phyloP scores from a whole-genome alignment of 2,797 vertebrate species.

The Pelodytes ibericus region DNA sequence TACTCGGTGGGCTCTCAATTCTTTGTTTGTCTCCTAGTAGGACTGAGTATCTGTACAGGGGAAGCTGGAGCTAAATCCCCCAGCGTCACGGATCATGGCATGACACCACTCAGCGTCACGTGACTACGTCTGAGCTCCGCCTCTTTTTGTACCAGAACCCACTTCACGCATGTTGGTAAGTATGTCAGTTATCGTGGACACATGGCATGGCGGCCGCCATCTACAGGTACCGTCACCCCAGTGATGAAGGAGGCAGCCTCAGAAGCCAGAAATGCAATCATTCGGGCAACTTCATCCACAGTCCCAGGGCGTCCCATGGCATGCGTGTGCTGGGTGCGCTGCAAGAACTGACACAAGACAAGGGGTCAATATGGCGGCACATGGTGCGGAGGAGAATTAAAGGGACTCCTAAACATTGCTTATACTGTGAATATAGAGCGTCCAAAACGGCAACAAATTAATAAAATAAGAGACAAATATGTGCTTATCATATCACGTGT shows the following conservation, averaged over 20 bases:
- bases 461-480: too few relatives aligned
- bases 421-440: too few relatives aligned
- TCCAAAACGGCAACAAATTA: too few relatives aligned
- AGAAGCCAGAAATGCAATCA: constrained; percentile 82
- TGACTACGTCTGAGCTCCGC: neutral
- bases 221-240: constrained; percentile 78
- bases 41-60: too few relatives aligned
- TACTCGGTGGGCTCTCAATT: too few relatives aligned
- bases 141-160: neutral
- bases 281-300: constrained; percentile 80
- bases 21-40: too few relatives aligned
- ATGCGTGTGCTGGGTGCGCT: constrained; percentile 75
- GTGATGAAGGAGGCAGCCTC: constrained; percentile 82
- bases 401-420: too few relatives aligned
- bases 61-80: too few relatives aligned
- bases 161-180: neutral
- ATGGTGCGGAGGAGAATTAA: too few relatives aligned
- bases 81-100: neutral
- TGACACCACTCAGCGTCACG: neutral
- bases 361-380: neutral
- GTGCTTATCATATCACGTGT: too few relatives aligned
- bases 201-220: constrained; percentile 84
- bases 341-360: constrained; percentile 72
- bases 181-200: constrained; percentile 71
- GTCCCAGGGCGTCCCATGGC: constrained; percentile 79